These are phyloP conservation scores for Autographa gamma DNA, from an alignment of 2,888 invertebrate species.

Conservation along the genomic window DNA sequence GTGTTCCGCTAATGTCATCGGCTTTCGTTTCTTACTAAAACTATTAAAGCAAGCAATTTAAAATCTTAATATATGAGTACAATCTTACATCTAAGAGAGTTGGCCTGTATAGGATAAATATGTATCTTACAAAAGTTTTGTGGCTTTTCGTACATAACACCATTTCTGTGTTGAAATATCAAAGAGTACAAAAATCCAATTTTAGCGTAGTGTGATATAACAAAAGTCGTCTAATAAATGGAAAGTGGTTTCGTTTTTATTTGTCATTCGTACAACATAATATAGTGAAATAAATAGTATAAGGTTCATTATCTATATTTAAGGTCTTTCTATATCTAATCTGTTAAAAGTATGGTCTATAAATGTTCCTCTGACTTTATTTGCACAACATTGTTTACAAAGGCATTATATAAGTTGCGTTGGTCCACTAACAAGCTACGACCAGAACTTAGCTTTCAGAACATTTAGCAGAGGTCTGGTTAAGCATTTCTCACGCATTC, in stretches of 20 bases:
- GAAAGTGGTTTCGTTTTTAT: slow-evolving; percentile 3
- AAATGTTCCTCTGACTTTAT: not conserved
- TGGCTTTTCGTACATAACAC: not conserved
- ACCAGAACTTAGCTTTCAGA: slow-evolving; percentile 35
- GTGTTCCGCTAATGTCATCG: too few species aligned
- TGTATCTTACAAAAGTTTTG: not conserved
- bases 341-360: not conserved
- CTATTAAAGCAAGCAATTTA: not conserved
- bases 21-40: not conserved
- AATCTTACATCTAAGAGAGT: too few species aligned
- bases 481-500: slow-evolving; percentile 56
- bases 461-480: slow-evolving; percentile 46
- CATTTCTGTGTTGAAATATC: not conserved
- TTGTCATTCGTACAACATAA: not conserved
- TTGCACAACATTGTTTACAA: not conserved
- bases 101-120: not conserved
- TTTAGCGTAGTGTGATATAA: not conserved
- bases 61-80: not conserved
- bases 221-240: not conserved
- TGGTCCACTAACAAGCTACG: slow-evolving; percentile 31
- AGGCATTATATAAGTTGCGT: slow-evolving; percentile 1
- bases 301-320: not conserved
- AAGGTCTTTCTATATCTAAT: not conserved
- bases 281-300: slow-evolving; percentile 1
- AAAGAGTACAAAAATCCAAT: not conserved